These are phyloP conservation scores for Pycnomerus fuliginosus DNA, from an alignment of 2,888 invertebrate species.

Conservation along the genomic window DNA sequence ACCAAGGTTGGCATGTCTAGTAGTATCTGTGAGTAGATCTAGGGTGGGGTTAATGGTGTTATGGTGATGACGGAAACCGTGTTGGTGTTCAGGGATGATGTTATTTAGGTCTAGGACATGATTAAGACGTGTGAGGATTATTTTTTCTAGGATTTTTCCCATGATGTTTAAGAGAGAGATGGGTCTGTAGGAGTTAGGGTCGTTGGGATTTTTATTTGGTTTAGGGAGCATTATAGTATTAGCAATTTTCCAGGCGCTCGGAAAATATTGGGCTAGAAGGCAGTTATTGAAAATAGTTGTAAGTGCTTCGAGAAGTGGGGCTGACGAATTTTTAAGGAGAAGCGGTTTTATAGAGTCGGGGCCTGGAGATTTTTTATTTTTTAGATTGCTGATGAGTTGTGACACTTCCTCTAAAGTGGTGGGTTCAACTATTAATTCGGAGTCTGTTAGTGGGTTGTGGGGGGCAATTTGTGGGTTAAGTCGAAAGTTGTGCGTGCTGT, in stretches of 20 bases:
- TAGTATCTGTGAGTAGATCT: slow-evolving; percentile 1
- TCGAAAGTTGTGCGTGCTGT: neutral
- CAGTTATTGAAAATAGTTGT: neutral
- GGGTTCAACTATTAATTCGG: neutral
- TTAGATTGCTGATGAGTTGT: too few species aligned
- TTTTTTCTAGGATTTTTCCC: neutral
- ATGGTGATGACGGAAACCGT: neutral
- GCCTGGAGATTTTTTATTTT: neutral
- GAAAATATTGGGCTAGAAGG: neutral
- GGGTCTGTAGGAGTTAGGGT: neutral
- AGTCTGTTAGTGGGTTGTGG: neutral
- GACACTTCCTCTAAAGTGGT: too few species aligned
- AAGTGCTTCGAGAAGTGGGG: neutral
- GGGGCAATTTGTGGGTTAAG: neutral
- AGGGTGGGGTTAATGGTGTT: neutral
- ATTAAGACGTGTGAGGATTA: neutral
- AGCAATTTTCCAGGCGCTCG: neutral
- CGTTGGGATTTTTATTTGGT: neutral
- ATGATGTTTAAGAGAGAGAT: neutral
- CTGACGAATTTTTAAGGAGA: neutral
- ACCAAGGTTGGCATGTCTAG: neutral
- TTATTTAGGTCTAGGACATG: neutral
- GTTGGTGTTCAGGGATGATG: neutral
- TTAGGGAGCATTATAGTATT: neutral
- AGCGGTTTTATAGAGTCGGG: neutral